Evolutionary conservation across 1,140 invertebrate genomes (phyloP).

Genomic region (Drosophila burlai): DNA sequence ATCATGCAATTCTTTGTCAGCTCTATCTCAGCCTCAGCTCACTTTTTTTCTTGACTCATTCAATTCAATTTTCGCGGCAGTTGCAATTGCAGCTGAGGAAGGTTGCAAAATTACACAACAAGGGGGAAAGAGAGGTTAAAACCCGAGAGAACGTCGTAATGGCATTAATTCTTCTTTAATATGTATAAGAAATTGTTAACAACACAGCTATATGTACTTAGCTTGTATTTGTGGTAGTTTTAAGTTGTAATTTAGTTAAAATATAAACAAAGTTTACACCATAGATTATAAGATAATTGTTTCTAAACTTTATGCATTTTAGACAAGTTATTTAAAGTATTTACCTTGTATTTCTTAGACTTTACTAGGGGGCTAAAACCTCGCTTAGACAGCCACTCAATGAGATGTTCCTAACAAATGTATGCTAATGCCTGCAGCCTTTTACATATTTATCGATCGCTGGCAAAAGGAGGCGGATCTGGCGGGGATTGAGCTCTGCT

Average conservation of each 20-base stretch:
- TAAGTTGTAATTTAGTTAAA: background rate
- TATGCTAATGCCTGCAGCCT: slow-evolving; percentile 54
- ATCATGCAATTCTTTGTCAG: slow-evolving; percentile 48
- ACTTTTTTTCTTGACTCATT: slow-evolving; percentile 34
- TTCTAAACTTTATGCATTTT: background rate
- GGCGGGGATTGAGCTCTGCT: slow-evolving; percentile 5
- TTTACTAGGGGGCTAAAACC: slow-evolving; percentile 6
- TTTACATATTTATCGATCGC: slow-evolving; percentile 35
- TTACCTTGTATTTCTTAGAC: background rate
- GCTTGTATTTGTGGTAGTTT: background rate
- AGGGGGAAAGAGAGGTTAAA: slow-evolving; percentile 9
- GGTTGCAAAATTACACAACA: slow-evolving; percentile 35
- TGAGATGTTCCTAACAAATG: slow-evolving; percentile 35
- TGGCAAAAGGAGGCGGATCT: slow-evolving; percentile 15
- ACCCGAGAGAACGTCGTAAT: slow-evolving; percentile 14
- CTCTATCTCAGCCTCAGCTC: slow-evolving; percentile 16
- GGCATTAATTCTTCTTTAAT: background rate
- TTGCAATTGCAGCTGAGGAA: slow-evolving; percentile 37
- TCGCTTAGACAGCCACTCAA: slow-evolving; percentile 21
- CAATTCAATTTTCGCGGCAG: slow-evolving; percentile 31
- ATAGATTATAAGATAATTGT: background rate
- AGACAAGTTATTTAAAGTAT: no score
- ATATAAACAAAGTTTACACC: background rate
- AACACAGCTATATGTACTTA: background rate
- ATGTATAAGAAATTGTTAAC: slow-evolving; percentile 10